phyloP scores from a whole-genome alignment of 2,888 invertebrate species.

The Drosophila mettleri region DNA sequence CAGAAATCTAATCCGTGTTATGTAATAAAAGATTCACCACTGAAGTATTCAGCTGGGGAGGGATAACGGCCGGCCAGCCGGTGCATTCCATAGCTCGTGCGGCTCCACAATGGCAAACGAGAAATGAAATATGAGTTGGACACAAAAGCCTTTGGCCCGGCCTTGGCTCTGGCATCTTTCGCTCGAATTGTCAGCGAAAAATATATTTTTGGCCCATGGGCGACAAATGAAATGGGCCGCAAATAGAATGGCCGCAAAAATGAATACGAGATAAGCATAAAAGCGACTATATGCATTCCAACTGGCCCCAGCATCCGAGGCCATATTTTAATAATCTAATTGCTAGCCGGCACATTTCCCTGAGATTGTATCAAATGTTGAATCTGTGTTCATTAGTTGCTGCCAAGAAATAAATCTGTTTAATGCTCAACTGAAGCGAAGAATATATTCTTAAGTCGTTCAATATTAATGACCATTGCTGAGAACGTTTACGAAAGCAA shows the following conservation, averaged over 20 bases:
- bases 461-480: not conserved
- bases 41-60: constrained; percentile 67
- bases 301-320: constrained; percentile 6
- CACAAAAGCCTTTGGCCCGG: constrained; percentile 29
- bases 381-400: constrained; percentile 10
- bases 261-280: constrained; percentile 27
- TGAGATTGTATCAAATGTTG: not conserved
- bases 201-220: constrained; percentile 34
- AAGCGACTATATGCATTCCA: constrained; percentile 8
- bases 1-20: constrained; percentile 59
- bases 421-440: not conserved
- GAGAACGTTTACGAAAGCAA: not conserved
- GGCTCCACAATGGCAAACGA: constrained; percentile 38
- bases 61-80: constrained; percentile 27
- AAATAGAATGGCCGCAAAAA: constrained; percentile 1
- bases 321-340: constrained; percentile 22
- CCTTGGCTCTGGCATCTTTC: constrained; percentile 28
- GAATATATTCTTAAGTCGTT: not conserved
- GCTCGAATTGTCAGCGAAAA: constrained; percentile 52
- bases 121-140: constrained; percentile 69
- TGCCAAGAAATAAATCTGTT: not conserved
- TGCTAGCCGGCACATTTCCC: constrained; percentile 10
- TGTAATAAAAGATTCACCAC: constrained; percentile 70
- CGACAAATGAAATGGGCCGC: constrained; percentile 32
- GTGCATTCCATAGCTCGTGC: constrained; percentile 43